Base-by-base conservation (phyloP, 2,888 invertebrate species). In the Lumbricus terrestris region DNA sequence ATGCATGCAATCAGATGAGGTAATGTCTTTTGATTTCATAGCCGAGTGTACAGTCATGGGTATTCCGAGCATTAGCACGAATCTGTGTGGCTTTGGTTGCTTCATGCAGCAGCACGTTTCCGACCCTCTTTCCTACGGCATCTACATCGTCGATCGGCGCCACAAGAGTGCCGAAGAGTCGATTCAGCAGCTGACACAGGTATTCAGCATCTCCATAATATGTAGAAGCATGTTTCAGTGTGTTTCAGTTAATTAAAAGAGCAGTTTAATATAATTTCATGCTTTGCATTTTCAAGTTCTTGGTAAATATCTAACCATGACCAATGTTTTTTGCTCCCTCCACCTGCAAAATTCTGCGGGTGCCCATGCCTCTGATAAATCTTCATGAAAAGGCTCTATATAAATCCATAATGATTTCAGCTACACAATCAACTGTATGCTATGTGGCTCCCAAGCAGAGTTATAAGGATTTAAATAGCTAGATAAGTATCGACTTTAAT, bases 1-100 rank as follows among this genome's bases (percentile, higher is more conserved):
- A n/a, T 88, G 29, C n/a, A 16, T 34, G 11, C 38, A 40, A 88
- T 3, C 37, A 23, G 38, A 88, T n/a, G 33, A 40, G 8, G n/a
- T n/a, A 88, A 34, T 88, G 37, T 37, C n/a, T 18, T 34, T 42
- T 6, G 5, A 8, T 33, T 35, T 92, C 91, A 42, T 93, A 95
- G 99, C 99, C 0, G 99, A 99, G 95, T 99, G 99, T 94, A 99
- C 99, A 0, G 99, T 99, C n/a, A 99, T 99, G 99, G 99, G 99
- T 0, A 99, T 99, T 93, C 99, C 99, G 0, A 98, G 98, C 93
- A 96, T 99, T 92, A 98, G 99, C 0, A 99, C 99, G 23, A 99
- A 99, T 95, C 95, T 99, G 8, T 99, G 99, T 88, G 97, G 98
- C 83, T 99, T 99, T 95, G 99, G 99, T 6, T 99, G 99, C 94